Percentiles rank a stretch among this genome's conserved stretches.
Evolutionary conservation across 2,113 vertebrate species (phyloP).

Genomic region (Boleophthalmus pectinirostris): DNA sequence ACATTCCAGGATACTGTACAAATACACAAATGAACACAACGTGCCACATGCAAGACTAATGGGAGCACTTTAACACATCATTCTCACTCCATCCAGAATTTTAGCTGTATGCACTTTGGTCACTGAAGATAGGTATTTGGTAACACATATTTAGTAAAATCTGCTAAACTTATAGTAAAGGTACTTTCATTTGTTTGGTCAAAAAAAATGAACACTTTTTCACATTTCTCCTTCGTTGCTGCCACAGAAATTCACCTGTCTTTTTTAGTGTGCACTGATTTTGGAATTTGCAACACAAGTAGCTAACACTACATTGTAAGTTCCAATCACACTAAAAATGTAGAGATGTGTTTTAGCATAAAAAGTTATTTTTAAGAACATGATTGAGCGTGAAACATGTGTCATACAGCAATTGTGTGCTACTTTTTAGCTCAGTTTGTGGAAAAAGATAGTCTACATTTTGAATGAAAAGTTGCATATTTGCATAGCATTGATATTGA

Average conservation of each 20-base stretch:
- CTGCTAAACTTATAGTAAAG: background rate
- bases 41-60: background rate
- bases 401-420: background rate
- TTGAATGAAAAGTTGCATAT: conserved; percentile 16
- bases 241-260: background rate
- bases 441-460: background rate
- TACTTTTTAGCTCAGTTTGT: background rate
- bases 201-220: background rate
- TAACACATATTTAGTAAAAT: background rate
- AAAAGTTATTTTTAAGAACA: background rate
- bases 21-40: conserved; percentile 1
- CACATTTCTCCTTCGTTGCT: too few relatives aligned
- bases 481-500: background rate
- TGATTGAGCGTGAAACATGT: background rate
- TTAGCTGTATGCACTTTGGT: background rate
- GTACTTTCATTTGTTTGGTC: background rate
- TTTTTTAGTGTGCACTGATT: background rate
- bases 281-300: background rate
- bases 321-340: background rate
- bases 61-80: background rate
- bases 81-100: background rate
- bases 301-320: background rate
- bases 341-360: background rate
- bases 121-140: background rate
- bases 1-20: conserved; percentile 24